phyloP scores from a whole-genome alignment of 2,888 invertebrate genomes.

The Seira sanloemensis region DNA sequence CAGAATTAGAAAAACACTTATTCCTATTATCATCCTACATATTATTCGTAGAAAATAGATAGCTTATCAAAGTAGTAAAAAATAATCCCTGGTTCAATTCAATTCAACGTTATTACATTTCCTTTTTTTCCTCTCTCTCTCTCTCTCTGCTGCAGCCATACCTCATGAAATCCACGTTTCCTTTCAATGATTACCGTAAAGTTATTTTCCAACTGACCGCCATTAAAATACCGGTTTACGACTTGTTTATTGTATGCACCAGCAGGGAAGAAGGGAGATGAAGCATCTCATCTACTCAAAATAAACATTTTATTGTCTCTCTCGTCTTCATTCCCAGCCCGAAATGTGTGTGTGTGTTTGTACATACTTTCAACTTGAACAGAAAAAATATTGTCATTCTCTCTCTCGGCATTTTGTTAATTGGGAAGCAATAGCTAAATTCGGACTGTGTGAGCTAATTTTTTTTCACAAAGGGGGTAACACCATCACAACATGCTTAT shows the following conservation, averaged over 20 bases:
- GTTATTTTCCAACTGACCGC: not conserved
- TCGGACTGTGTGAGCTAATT: too few species aligned
- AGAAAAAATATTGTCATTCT: not conserved
- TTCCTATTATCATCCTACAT: too few species aligned
- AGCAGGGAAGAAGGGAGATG: not conserved
- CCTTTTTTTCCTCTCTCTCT: not conserved
- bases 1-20: not conserved
- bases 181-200: not conserved
- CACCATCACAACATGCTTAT: not conserved
- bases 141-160: not conserved
- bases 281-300: not conserved
- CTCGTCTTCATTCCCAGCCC: too few species aligned
- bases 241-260: not conserved
- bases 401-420: not conserved
- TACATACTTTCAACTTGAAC: not conserved
- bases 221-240: not conserved
- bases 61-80: too few species aligned
- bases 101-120: too few species aligned
- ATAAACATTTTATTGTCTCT: not conserved
- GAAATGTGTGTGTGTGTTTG: too few species aligned
- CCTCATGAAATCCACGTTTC: too few species aligned
- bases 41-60: too few species aligned
- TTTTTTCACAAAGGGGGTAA: too few species aligned
- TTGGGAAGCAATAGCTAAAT: not conserved
- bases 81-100: too few species aligned